Conservation (phyloP, 2,797 vertebrate genomes). For the Arnoldichthys spilopterus region DNA sequence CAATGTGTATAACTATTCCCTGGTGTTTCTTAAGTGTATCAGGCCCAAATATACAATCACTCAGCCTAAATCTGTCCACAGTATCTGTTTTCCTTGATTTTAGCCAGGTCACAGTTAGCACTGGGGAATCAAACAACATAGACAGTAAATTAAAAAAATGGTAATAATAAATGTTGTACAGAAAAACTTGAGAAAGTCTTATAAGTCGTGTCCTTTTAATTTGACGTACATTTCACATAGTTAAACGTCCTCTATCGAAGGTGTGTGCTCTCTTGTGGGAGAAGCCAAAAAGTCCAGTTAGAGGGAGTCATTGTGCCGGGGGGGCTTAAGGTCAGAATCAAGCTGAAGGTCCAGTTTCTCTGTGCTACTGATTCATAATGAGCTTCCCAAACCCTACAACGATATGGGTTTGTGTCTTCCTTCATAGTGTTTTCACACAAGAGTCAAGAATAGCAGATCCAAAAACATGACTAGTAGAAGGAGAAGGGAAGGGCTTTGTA, state of each 20-base stretch:
- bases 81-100: slow-evolving; percentile 28
- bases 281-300: slow-evolving; percentile 30
- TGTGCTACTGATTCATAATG: slow-evolving; percentile 11
- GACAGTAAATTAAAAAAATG: slow-evolving; percentile 42
- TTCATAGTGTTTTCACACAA: slow-evolving; percentile 8
- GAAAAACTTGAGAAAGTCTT: slow-evolving; percentile 50
- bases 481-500: slow-evolving; percentile 12
- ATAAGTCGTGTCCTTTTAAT: slow-evolving; percentile 35
- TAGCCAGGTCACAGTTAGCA: slow-evolving; percentile 27
- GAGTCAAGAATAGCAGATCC: slow-evolving; percentile 30
- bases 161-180: slow-evolving; percentile 58
- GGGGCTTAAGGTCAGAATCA: slow-evolving; percentile 15
- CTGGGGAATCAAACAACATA: slow-evolving; percentile 53
- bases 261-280: slow-evolving; percentile 54
- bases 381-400: slow-evolving; percentile 6
- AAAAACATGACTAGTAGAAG: slow-evolving; percentile 10
- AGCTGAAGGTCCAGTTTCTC: slow-evolving; percentile 28
- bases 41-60: slow-evolving; percentile 15
- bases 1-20: neutral
- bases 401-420: slow-evolving; percentile 5
- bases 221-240: slow-evolving; percentile 34
- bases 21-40: slow-evolving; percentile 23
- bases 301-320: slow-evolving; percentile 39
- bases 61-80: neutral
- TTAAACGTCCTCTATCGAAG: slow-evolving; percentile 38